Evolutionary conservation across 1,140 invertebrate genomes (phyloP), one percentile per base, ranked within the genome.

Genomic region (Papilio glaucus): DNA sequence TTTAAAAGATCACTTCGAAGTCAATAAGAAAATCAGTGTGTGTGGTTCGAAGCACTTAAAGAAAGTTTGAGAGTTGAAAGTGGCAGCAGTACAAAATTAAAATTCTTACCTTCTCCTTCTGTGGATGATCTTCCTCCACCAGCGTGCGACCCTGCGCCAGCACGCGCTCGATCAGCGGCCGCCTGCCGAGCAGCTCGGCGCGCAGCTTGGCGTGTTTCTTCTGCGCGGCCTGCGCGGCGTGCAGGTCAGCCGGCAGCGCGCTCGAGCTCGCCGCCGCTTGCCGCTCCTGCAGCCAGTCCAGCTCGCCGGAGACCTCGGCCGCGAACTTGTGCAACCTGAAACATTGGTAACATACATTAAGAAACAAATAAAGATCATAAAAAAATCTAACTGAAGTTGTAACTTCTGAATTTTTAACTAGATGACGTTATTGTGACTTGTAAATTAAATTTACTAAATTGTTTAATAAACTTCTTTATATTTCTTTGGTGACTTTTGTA

Each of bases 241-340:
- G 96, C 38, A 99, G 93, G 91, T 97, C 98, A 67, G 96, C 95
- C 0, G 97, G 97, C 4, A 96, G 86, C 6, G 94, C 95, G 2
- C 96, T 95, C 1, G 97, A 97, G 0, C 95, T 95, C 1, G 97
- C 98, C 4, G 96, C 94, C 4, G 97, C 96, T 69, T 97, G 86
- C 77, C 98, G 97, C 88, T 99, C 99, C 39, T 96, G 96, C 69
- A 99, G 98, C 98, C 98, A 99, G 85, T 98, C 98, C 80, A 99
- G 94, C 90, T 99, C 98, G 0, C 96, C 96, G 72, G 99, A 97
- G 39, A 99, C 94, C 88, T 99, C 98, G 86, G 99, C 99, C 26
- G 96, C 96, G 92, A 99, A 99, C 89, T 99, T 98, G 87, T 99
- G 98, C 84, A 97, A 97, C 73, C 96, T 95, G 68, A n/a, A n/a